These are phyloP conservation scores for Nasua narica DNA, from an alignment of 2,797 vertebrate species.

Conservation along the genomic window DNA sequence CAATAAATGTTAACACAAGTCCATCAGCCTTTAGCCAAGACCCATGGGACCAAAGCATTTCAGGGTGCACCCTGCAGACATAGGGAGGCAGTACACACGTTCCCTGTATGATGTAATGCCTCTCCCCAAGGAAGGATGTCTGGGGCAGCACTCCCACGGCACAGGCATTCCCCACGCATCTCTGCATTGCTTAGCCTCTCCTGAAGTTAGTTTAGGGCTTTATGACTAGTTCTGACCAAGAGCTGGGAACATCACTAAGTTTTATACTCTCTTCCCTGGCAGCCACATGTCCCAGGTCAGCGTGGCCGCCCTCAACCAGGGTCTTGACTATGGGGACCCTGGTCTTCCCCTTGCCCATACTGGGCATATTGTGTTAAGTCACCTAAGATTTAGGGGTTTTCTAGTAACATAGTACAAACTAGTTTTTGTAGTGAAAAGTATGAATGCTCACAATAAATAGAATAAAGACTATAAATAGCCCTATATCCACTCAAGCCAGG, in stretches of 20 bases:
- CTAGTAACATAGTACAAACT: background rate
- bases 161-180: background rate
- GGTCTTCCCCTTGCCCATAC: background rate
- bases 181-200: background rate
- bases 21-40: conserved; percentile 26
- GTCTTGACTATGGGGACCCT: background rate
- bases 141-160: background rate
- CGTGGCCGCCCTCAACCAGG: background rate
- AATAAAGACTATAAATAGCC: background rate
- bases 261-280: background rate
- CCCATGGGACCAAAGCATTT: background rate
- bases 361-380: background rate
- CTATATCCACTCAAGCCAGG: background rate
- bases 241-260: background rate
- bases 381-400: background rate
- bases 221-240: conserved; percentile 25
- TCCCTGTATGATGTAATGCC: background rate
- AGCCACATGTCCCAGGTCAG: background rate
- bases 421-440: conserved; percentile 27
- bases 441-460: background rate
- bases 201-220: background rate
- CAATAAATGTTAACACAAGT: conserved; percentile 25
- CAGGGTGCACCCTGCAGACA: background rate
- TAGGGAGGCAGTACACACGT: background rate
- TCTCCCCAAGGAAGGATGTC: background rate